phyloP scores from a whole-genome alignment of 2,113 vertebrate genomes.

The Cinclus cinclus region DNA sequence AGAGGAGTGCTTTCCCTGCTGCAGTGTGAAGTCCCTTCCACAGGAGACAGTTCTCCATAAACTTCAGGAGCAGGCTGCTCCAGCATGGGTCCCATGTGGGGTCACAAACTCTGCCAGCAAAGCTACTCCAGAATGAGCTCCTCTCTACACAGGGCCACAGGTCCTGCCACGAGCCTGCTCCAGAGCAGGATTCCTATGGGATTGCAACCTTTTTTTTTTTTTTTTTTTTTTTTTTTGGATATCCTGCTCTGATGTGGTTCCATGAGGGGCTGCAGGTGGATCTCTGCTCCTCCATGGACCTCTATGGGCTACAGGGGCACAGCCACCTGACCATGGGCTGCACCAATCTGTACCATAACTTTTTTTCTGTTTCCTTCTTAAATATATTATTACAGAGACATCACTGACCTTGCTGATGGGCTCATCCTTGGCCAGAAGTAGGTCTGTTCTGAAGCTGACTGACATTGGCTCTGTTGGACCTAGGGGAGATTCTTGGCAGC shows the following conservation, averaged over 20 bases:
- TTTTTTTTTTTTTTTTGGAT: no score
- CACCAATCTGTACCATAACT: neutral
- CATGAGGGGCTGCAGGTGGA: neutral
- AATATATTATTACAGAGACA: neutral
- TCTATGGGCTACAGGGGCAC: neutral
- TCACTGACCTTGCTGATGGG: neutral
- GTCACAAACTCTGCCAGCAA: neutral
- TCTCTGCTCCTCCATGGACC: neutral
- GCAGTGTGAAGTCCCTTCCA: fast-evolving
- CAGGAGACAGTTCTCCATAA: neutral
- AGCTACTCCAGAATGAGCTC: neutral
- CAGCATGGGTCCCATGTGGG: fast-evolving
- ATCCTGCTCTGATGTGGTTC: neutral
- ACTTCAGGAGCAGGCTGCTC: neutral
- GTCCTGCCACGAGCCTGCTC: neutral
- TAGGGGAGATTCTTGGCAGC: neutral
- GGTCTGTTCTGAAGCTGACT: neutral
- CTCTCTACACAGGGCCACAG: neutral
- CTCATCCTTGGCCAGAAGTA: neutral
- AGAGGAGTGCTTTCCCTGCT: neutral
- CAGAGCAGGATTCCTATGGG: fast-evolving
- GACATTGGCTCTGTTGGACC: neutral
- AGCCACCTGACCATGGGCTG: neutral
- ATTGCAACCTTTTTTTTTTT: no score
- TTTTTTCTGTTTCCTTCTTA: neutral